Evolutionary conservation across 2,888 invertebrate genomes (phyloP).

Genomic region (Thecocarcelia acutangulata): DNA sequence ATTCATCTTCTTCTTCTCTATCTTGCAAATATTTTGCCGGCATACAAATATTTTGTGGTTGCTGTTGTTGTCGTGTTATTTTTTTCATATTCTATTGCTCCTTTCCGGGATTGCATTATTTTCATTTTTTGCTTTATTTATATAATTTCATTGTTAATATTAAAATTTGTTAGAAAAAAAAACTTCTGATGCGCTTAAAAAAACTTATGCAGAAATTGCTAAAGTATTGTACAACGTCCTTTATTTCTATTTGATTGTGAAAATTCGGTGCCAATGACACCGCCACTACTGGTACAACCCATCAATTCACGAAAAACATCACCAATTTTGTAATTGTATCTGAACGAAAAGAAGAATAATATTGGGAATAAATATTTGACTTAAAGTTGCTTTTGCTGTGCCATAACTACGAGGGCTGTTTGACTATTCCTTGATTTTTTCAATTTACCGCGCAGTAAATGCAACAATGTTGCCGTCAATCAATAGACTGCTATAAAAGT

Average conservation of each 20-base stretch:
- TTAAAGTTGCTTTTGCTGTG: too few relatives aligned
- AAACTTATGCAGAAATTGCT: constrained; percentile 81
- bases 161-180: constrained; percentile 19
- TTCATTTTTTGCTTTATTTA: background rate
- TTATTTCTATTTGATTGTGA: constrained; percentile 82
- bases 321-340: constrained; percentile 82
- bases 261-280: constrained; percentile 79
- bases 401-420: too few relatives aligned
- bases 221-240: constrained; percentile 82
- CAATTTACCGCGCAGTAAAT: too few relatives aligned
- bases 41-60: background rate
- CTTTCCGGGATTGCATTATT: background rate
- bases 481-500: too few relatives aligned
- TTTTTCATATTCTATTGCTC: constrained; percentile 6
- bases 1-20: background rate
- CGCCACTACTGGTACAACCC: constrained; percentile 80
- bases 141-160: constrained; percentile 14
- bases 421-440: too few relatives aligned
- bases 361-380: background rate
- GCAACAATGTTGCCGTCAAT: too few relatives aligned
- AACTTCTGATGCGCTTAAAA: constrained; percentile 74
- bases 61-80: background rate
- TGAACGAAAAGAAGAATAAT: constrained; percentile 56
- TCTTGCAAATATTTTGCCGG: background rate
- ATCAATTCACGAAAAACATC: constrained; percentile 82